phyloP scores from a whole-genome alignment of 2,888 invertebrate genomes.

The Gastracanthus pulcherrimus region DNA sequence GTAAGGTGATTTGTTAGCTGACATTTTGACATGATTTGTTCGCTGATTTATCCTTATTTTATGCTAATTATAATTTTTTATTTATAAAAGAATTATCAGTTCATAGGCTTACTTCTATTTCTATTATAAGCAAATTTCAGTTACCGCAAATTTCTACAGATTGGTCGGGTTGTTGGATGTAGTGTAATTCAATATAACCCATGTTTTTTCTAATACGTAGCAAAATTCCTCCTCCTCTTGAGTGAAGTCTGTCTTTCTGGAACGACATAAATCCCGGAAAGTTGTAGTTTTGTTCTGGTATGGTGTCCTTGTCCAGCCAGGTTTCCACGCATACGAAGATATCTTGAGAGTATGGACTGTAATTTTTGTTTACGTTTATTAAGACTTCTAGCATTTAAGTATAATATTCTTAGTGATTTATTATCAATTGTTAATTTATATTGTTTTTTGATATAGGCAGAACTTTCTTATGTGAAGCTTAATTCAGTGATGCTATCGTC shows the following conservation, averaged over 20 bases:
- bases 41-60: neutral
- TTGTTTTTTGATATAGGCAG: too few relatives aligned
- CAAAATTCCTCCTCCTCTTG: constrained; percentile 4
- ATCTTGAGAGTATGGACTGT: neutral
- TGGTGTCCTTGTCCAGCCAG: neutral
- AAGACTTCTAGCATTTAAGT: too few relatives aligned
- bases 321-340: constrained; percentile 18
- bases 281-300: neutral
- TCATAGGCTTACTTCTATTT: neutral
- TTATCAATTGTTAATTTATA: too few relatives aligned
- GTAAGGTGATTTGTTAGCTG: too few relatives aligned
- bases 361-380: neutral
- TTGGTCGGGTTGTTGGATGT: too few relatives aligned
- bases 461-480: too few relatives aligned
- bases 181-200: neutral
- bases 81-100: too few relatives aligned
- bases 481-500: neutral
- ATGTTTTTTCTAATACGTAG: too few relatives aligned
- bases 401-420: too few relatives aligned
- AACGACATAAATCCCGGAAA: neutral
- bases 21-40: neutral
- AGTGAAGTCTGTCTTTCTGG: neutral
- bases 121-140: neutral
- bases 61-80: constrained; percentile 16
- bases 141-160: constrained; percentile 11